These are phyloP conservation scores for Aphaenogaster ashmeadi DNA, from an alignment of 1,140 invertebrate genomes.

Conservation along the genomic window DNA sequence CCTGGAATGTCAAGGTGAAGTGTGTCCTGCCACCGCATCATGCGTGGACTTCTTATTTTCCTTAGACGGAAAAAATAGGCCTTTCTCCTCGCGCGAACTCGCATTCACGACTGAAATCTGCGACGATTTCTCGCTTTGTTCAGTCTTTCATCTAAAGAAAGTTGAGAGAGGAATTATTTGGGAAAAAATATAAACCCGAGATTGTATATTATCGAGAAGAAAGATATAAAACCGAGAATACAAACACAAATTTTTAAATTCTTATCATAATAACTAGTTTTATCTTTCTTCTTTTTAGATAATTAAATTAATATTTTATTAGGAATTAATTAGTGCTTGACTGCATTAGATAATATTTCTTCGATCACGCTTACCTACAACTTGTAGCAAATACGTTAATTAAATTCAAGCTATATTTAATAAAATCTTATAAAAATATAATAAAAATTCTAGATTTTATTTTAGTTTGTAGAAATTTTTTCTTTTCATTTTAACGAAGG, in stretches of 20 bases:
- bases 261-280: not conserved
- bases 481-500: conserved; percentile 82
- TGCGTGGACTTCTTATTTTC: conserved; percentile 78
- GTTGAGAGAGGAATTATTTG: not conserved
- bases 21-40: conserved; percentile 79
- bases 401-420: not conserved
- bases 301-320: not conserved
- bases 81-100: conserved; percentile 70
- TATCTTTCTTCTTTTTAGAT: not conserved
- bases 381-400: not conserved
- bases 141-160: not conserved
- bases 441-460: not conserved
- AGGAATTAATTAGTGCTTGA: not conserved
- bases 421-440: not conserved
- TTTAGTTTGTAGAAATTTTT: not conserved
- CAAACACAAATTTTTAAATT: not conserved
- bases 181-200: not conserved
- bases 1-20: conserved; percentile 88
- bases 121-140: conserved; percentile 63
- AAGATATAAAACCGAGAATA: not conserved
- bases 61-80: conserved; percentile 56
- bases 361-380: not conserved
- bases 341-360: not conserved
- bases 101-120: not conserved
- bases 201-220: not conserved